Evolutionary conservation across 2,888 invertebrate genomes (phyloP), one percentile per base, ranked within the genome.

Genomic region (Tetragonula carbonaria): DNA sequence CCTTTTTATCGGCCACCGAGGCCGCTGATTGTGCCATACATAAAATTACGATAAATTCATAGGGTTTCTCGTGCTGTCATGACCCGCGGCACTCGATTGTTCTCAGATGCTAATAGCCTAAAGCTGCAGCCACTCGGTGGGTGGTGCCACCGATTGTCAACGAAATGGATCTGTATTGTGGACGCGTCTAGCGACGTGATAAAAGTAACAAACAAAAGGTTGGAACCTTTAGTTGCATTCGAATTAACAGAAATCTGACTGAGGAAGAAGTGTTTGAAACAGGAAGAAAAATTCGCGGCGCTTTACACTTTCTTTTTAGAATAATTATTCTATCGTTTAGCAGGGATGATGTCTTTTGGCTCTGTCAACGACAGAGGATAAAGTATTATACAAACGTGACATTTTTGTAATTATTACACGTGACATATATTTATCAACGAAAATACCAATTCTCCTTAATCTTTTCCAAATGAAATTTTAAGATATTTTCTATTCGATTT

Each of bases 31-130:
- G 94, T 92, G 93, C 91, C 92, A 93, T 93, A 94, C 94, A 94
- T 94, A 94, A 94, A 94, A 94, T 94, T 92, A 94, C 94, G 92
- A 94, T 94, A 94, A 94, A 94, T 94, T 85, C 89, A 77, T 57
- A 81, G 86, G 87, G 88, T 90, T 91, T 91, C 91, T 89, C 91
- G 86, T 67, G 85, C 88, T 89, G 90, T 90, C 91, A 85, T 90
- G 82, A 90, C 90, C 91, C 84, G 89, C 84, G 92, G 92, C 93
- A 78, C 82, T 91, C 92, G 82, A 92, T 93, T 92, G 91, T 92
- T 89, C 89, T 82, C 86, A 84, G 84, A 84, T 77, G 86, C 88
- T 91, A 90, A 92, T 91, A 85, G 84, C 87, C 53, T 28, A 28
- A 18, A 85, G 86, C 88, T 74, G 80, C 79, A 87, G 90, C 88